Base-by-base conservation (phyloP, 2,113 vertebrate genomes). In the Callospermophilus lateralis region DNA sequence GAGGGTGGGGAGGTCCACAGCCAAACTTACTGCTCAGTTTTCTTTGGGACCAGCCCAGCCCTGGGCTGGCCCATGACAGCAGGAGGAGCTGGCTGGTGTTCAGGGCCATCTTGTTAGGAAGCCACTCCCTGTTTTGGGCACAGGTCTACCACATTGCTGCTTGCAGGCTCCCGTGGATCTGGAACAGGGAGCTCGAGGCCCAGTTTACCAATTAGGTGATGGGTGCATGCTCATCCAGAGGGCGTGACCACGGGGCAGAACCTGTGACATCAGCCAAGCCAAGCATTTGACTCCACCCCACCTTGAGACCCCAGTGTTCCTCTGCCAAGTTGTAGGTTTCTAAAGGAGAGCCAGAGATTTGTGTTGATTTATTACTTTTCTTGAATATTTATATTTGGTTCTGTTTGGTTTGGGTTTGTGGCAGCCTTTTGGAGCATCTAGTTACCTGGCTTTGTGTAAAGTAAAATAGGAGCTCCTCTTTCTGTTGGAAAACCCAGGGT, bases 71-170 rank as follows among this genome's bases (percentile, higher is more conserved):
- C 80, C 72, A 51, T 45, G 15, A 37, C 53, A 24, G 37, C 65
- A 17, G 73, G 80, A 97, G 95, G 96, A 58, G 58, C 77, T n/a
- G 77, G 48, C 19, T 51, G 22, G 32, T 94, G 95, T 48, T 61
- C 34, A 26, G 22, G 72, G 55, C 34, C 72, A 24, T 68, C 92
- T 89, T 78, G n/a, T 53, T 93, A 70, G 70, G 78, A 96, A 95
- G 83, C 83, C 84, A 2, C 96, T 96, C 95, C 91, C 77, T n/a
- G 0, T 4, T 24, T 61, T 3, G 67, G 32, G n/a, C 77, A 5
- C 13, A 67, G 7, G 26, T 1, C 68, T 39, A 42, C 48, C 6
- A 9, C 15, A 2, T 12, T 45, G 37, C 55, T 12, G 30, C 26
- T 58, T 45, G 34, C 24, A 63, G 83, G 6, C 32, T 13, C 53